Percentiles rank a stretch among this genome's conserved stretches.
phyloP scores from a whole-genome alignment of 2,888 invertebrate species.

The Eupeodes luniger region DNA sequence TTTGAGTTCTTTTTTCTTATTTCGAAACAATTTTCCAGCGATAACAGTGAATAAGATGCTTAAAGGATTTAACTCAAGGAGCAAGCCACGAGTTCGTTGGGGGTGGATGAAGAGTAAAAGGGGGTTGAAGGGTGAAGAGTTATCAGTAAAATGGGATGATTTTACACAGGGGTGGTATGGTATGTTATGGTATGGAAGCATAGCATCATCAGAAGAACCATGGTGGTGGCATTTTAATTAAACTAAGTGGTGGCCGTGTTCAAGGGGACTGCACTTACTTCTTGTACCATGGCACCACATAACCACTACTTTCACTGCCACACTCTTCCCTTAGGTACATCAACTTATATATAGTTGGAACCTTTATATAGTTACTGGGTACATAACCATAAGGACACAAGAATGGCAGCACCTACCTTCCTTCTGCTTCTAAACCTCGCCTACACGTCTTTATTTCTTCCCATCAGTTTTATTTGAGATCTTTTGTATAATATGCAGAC shows the following conservation, averaged over 20 bases:
- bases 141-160: slow-evolving; percentile 13
- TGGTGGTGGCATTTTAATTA: slow-evolving; percentile 73
- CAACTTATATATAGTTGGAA: slow-evolving; percentile 4
- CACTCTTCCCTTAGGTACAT: not conserved
- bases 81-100: slow-evolving; percentile 4
- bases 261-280: slow-evolving; percentile 64
- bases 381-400: slow-evolving; percentile 18
- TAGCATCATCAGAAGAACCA: slow-evolving; percentile 9
- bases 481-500: not conserved
- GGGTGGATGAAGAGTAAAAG: not conserved
- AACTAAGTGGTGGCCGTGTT: slow-evolving; percentile 75
- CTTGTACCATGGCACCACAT: slow-evolving; percentile 42
- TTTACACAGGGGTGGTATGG: not conserved
- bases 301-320: slow-evolving; percentile 51
- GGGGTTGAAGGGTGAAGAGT: not conserved
- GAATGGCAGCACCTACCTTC: slow-evolving; percentile 4
- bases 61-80: slow-evolving; percentile 72
- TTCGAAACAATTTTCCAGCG: slow-evolving; percentile 57
- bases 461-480: not conserved
- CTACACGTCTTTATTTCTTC: too few relatives aligned
- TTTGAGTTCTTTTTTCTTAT: slow-evolving; percentile 3
- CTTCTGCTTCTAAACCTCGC: not conserved
- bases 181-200: too few relatives aligned
- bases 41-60: slow-evolving; percentile 74
- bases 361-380: not conserved